phyloP scores from a whole-genome alignment of 2,113 vertebrate species.

The Cryptoleucopteryx plumbea region DNA sequence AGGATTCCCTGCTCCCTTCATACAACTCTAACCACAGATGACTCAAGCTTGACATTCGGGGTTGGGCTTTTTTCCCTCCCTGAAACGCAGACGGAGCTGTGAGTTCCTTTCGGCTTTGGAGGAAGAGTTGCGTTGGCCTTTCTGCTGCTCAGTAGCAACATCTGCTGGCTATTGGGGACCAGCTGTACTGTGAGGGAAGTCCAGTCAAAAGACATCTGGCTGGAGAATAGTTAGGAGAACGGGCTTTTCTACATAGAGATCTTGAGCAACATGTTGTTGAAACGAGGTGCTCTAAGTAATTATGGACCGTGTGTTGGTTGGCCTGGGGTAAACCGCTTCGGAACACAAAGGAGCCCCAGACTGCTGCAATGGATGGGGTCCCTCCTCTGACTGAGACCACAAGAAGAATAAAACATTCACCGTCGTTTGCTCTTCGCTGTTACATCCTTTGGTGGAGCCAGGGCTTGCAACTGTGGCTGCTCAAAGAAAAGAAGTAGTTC shows the following conservation, averaged over 20 bases:
- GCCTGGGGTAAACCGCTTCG: background rate
- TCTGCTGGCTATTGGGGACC: conserved; percentile 19
- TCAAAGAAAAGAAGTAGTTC: background rate
- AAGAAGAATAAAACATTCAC: background rate
- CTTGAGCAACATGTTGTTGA: background rate
- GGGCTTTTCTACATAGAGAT: background rate
- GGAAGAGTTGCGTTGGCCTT: background rate
- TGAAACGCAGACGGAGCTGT: background rate
- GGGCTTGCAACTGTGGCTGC: background rate
- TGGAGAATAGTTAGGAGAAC: background rate
- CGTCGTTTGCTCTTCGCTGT: background rate
- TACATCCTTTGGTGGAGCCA: background rate
- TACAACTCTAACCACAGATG: background rate
- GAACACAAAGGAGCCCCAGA: background rate
- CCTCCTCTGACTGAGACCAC: background rate
- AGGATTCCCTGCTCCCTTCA: background rate
- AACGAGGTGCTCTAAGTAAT: background rate
- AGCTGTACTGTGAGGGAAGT: background rate
- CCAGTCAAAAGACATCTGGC: background rate
- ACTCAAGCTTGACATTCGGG: background rate
- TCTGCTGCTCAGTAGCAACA: conserved; percentile 49
- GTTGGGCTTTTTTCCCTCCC: background rate
- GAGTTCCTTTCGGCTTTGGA: background rate
- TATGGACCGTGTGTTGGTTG: background rate
- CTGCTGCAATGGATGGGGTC: background rate